Evolutionary conservation across 2,113 vertebrate genomes (phyloP), one percentile per base, ranked within the genome.

Genomic region (Myocastor coypus): DNA sequence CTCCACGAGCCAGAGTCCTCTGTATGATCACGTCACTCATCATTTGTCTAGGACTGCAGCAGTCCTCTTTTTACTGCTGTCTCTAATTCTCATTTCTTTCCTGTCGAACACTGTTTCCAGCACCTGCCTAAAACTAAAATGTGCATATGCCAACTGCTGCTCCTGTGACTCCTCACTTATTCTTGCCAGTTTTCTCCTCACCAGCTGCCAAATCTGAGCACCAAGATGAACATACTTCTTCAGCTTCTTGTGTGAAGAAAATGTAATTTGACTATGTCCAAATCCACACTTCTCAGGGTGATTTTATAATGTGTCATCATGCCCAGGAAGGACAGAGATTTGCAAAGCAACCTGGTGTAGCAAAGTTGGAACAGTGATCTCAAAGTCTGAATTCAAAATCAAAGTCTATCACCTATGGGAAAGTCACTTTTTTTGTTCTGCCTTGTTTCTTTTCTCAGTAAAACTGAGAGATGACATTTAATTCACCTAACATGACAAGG

Each of bases 371-470:
- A n/a, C 10, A 83, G 34, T 61, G 50, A 71, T 77, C 5, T 50
- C 4, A 28, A 28, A 71, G 28, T 69, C 30, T 73, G 42, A 89
- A 82, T 90, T 88, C 5, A 71, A 55, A 87, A 78, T 90, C 17
- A 1, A 87, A 87, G 50, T 68, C 22, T 37, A 28, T 52, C 20
- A 66, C 32, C 87, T 46, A 37, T 68, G 40, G 40, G 24, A 26
- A 64, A 78, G 11, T 32, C 20, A 71, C 46, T 32, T 89, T 89
- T 87, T 28, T 66, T 69, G n/a, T 20, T 81, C 57, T 83, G 57
- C 26, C 32, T 95, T 77, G n/a, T 78, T 95, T 95, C n/a, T 46
- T 87, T 32, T 87, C n/a, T 92, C 59, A 22, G n/a, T 75, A 81
- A 94, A 87, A 71, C 2, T 32, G 82, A 90, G 32, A 28, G 22